These are phyloP conservation scores for Sylvia atricapilla DNA, from an alignment of 2,113 vertebrate species.

Conservation along the genomic window DNA sequence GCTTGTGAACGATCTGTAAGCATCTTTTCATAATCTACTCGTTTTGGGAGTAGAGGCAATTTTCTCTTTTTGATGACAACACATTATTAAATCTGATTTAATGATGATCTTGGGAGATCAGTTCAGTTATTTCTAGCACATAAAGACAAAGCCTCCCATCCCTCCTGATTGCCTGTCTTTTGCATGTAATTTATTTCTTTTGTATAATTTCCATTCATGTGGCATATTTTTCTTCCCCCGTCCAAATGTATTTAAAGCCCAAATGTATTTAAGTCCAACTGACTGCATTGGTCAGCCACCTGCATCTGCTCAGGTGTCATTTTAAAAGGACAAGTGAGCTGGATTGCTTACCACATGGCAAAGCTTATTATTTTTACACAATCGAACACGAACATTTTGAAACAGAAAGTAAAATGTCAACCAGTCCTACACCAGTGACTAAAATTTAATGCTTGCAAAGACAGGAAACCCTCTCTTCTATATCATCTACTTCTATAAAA, in stretches of 20 bases:
- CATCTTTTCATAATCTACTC: neutral
- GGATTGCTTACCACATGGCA: neutral
- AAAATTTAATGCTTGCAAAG: neutral
- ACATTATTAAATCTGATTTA: neutral
- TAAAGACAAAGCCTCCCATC: neutral
- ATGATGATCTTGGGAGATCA: neutral
- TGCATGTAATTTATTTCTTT: neutral
- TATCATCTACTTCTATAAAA: neutral
- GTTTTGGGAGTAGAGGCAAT: neutral
- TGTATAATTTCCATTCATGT: neutral
- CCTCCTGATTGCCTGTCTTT: neutral
- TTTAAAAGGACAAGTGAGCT: neutral
- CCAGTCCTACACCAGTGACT: neutral
- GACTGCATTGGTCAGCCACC: neutral
- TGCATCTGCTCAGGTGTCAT: neutral
- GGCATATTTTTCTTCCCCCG: neutral
- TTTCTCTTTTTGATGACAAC: neutral
- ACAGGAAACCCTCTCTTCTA: neutral
- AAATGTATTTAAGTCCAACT: neutral
- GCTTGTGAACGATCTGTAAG: neutral
- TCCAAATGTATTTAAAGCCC: neutral
- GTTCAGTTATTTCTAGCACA: neutral
- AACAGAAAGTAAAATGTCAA: neutral
- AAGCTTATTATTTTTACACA: neutral
- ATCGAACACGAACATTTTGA: neutral